Conservation (phyloP, 2,888 invertebrate species). For the Archaeoteleia sp. region DNA sequence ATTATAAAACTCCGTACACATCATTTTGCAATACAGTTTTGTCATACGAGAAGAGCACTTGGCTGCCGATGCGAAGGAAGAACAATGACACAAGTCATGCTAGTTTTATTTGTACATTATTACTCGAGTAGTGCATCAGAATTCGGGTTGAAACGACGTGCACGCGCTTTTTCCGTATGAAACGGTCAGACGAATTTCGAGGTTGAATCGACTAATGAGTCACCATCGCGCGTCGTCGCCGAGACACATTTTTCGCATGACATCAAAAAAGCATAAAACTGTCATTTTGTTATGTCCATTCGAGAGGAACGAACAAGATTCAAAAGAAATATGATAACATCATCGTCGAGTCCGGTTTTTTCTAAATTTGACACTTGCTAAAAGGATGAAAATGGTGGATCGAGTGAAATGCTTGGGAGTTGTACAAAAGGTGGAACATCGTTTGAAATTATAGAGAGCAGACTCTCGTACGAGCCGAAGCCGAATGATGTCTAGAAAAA, state of each 20-base stretch:
- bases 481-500: constrained; percentile 38
- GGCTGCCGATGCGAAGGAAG: constrained; percentile 19
- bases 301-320: background rate
- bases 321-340: constrained; percentile 1
- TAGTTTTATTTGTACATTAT: constrained; percentile 54
- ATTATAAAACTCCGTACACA: constrained; percentile 36
- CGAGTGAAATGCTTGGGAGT: constrained; percentile 7
- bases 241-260: constrained; percentile 18
- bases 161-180: constrained; percentile 57
- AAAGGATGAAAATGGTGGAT: constrained; percentile 18
- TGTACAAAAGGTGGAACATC: constrained; percentile 24
- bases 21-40: constrained; percentile 53
- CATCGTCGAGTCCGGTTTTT: constrained; percentile 13
- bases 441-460: constrained; percentile 26
- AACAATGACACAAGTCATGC: constrained; percentile 30
- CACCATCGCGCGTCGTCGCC: background rate
- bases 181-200: constrained; percentile 55
- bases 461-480: constrained; percentile 30
- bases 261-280: constrained; percentile 15
- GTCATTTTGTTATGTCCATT: constrained; percentile 36
- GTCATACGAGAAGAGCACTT: constrained; percentile 14
- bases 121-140: constrained; percentile 50
- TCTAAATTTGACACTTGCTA: constrained; percentile 22
- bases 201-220: constrained; percentile 14
- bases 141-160: constrained; percentile 13